These are phyloP conservation scores for Rhynchophorus ferrugineus DNA, from an alignment of 1,140 invertebrate genomes.

Conservation along the genomic window DNA sequence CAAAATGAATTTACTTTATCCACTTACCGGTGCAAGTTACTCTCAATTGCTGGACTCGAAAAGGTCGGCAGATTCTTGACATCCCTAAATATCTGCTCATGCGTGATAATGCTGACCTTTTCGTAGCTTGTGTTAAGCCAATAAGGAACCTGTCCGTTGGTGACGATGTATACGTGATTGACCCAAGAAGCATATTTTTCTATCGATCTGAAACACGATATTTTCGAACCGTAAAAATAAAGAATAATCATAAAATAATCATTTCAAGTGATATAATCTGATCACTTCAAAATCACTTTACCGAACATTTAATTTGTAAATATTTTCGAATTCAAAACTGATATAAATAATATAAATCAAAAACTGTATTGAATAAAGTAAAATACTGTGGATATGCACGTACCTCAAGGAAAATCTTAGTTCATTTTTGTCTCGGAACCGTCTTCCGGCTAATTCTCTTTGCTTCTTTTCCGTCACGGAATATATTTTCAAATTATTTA, in stretches of 20 bases:
- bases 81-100: slow-evolving; percentile 64
- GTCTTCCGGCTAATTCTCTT: slow-evolving; percentile 44
- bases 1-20: too few species aligned
- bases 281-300: too few species aligned
- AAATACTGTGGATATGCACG: too few species aligned
- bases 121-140: slow-evolving; percentile 76
- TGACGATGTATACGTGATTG: slow-evolving; percentile 73
- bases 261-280: too few species aligned
- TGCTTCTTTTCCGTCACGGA: slow-evolving; percentile 34
- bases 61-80: slow-evolving; percentile 68
- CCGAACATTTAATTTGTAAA: too few species aligned
- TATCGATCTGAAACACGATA: slow-evolving; percentile 48
- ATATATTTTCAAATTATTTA: slow-evolving; percentile 23
- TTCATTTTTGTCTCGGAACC: slow-evolving; percentile 65
- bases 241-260: too few species aligned
- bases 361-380: too few species aligned
- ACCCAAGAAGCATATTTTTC: slow-evolving; percentile 79
- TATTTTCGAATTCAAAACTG: too few species aligned
- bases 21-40: slow-evolving; percentile 55
- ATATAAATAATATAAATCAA: too few species aligned
- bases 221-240: not conserved
- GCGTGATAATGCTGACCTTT: slow-evolving; percentile 59
- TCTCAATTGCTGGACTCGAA: slow-evolving; percentile 69
- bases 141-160: slow-evolving; percentile 79
- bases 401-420: slow-evolving; percentile 65